Base-by-base conservation (phyloP, 2,888 invertebrate genomes). In the Clistopyga incitator region DNA sequence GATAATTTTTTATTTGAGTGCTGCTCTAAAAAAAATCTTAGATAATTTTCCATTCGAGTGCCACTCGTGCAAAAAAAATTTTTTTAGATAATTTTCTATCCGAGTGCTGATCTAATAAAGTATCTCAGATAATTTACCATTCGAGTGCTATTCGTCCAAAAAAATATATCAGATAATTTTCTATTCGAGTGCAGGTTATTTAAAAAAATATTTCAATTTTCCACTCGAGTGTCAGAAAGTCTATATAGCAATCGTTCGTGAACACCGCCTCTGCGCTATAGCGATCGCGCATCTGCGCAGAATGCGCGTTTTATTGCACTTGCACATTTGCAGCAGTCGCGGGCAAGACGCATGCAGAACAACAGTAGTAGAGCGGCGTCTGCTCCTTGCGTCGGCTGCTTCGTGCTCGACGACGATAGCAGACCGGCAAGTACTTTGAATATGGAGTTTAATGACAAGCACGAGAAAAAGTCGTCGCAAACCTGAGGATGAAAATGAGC, bases 401-500 rank as follows among this genome's bases (percentile, higher is more conserved):
- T 15, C n/a, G 74, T 45, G 29, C 4, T 4, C 34, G 10, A 18
- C 8, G 15, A 23, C 45, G 50, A 6, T 52, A 13, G 47, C 8
- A 56, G 25, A n/a, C 47, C 54, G 59, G 65, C 61, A n/a, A 75
- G 50, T 18, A n/a, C 20, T 52, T 34, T 50, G 50, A 81, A 71
- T 18, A 84, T 78, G 81, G 61, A 47, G 11, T 34, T 71, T 64
- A 54, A 47, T 11, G 50, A 61, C 13, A 42, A 38, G 23, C 29
- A 11, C 34, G 38, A 6, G 8, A 70, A 50, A 18, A 78, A 45
- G 54, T 76, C 67, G 38, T 64, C 52, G 25, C 29, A 15, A n/a
- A 67, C 18, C 11, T 78, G 77, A 72, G 54, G 42, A 13, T 42
- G 3, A 64, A 47, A 70, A 93, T 93, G 93, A 89, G 88, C 18